These are phyloP conservation scores for Leuciscus waleckii DNA, from an alignment of 2,797 vertebrate species.

Conservation along the genomic window DNA sequence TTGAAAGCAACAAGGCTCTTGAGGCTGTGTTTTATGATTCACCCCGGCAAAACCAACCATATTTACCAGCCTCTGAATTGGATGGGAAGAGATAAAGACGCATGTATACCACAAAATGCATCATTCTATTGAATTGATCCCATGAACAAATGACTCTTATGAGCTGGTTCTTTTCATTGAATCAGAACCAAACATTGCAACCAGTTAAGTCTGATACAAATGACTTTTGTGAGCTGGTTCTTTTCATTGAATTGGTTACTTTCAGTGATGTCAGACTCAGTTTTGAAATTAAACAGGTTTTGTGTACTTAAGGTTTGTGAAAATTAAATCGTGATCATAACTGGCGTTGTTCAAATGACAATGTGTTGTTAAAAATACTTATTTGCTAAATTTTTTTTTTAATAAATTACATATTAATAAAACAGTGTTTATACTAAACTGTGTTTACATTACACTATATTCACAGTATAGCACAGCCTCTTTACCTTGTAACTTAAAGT, in stretches of 20 bases:
- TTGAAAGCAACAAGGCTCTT: neutral
- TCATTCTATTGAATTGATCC: neutral
- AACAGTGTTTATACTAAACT: neutral
- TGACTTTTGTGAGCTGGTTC: neutral
- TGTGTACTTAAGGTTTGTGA: neutral
- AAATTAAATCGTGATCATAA: slow-evolving; percentile 2
- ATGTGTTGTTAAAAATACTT: neutral
- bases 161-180: neutral
- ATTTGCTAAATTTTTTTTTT: neutral
- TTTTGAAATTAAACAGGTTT: neutral
- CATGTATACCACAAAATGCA: neutral
- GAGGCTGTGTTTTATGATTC: neutral
- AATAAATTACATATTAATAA: neutral
- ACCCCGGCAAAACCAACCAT: neutral
- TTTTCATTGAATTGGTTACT: neutral
- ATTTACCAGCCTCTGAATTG: neutral
- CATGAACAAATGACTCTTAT: neutral
- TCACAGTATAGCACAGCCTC: neutral
- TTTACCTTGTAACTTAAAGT: neutral
- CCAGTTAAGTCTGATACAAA: neutral
- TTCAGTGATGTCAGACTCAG: neutral
- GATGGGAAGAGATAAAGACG: neutral
- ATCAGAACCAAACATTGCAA: neutral
- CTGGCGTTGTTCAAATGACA: neutral
- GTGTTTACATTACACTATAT: neutral